Base-by-base conservation (phyloP, 2,797 vertebrate species). In the Sylvilagus floridanus region DNA sequence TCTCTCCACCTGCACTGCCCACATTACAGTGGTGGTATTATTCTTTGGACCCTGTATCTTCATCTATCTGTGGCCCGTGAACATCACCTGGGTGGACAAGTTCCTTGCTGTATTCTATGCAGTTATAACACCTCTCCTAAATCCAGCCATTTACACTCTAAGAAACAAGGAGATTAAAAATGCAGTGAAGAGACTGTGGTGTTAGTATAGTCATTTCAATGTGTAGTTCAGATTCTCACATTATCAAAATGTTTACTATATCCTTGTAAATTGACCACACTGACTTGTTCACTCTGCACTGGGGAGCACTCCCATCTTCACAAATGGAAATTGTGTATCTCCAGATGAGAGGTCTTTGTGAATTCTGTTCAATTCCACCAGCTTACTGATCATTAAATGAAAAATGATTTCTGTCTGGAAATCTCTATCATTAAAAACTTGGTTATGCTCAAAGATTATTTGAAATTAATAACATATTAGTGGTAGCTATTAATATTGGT, bases 111-210 rank as follows among this genome's bases (percentile, higher is more conserved):
- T 96, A 4, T 97, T 97, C 88, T 96, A 97, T 86, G 75, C 89
- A 0, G 94, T 97, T 5, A 83, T 96, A 22, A 96, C 94, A 37
- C 96, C 96, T 6, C 57, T 97, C 4, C 72, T 97, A 76, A 97
- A 97, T 88, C 96, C 93, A 13, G 76, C 88, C 1, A 97, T 97
- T 81, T 97, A 97, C 9, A 96, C 96, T 37, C 52, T 97, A 63
- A 97, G 96, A 93, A 97, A 97, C 86, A 95, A 94, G 85, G 97
- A 97, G 28, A 96, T 97, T 96, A 97, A 93, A 89, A 30, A 37
- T 47, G 93, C 96, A 42, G 52, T 97, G n/a, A 92, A 84, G 71
- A 94, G 78, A 87, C 1, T 95, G 14, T 7, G 2, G 57, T 77
- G n/a, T 19, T 87, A 93, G 26, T 16, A 77, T 91, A 5, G 54